Evolutionary conservation across 2,797 vertebrate genomes (phyloP), one percentile per base, ranked within the genome.

Genomic region (Pitangus sulphuratus): DNA sequence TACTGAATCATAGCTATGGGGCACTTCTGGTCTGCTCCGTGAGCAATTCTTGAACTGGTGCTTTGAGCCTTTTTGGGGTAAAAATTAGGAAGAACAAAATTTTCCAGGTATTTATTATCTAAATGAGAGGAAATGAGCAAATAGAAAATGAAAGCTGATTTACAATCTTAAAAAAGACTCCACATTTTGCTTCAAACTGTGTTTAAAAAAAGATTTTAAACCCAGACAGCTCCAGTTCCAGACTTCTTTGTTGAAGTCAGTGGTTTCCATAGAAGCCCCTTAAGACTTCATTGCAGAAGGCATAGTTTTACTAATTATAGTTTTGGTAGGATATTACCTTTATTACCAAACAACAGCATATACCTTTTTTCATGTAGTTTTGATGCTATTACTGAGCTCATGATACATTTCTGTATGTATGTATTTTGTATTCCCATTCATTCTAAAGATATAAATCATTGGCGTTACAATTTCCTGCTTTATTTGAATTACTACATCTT

Each of bases 401-500:
- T 48, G 15, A 50, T 40, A 28, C 7, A 22, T 0, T 1, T 6
- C 7, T 65, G 25, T n/a, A 5, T 44, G 12, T 22, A 30, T 20
- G 9, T 28, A 15, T 54, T 78, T 70, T 62, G 24, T 51, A 18
- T 68, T 87, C 17, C 15, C 1, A 5, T 56, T 87, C 14, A 51
- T 80, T 61, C 45, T 85, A 47, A 75, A 77, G n/a, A 21, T 33
- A 35, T 3, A 76, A 75, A 69, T 51, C 11, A 40, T 22, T 0
- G 0, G 2, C 74, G 15, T 68, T 77, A 50, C 4, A 26, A 68
- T 80, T 84, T 80, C 22, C 22, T 11, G 1, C 42, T 26, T 78
- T 25, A n/a, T 56, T 85, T 87, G 39, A 53, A 64, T 90, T 80
- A 39, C 76, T 82, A 53, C 33, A n/a, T n/a, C n/a, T n/a, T n/a